Evolutionary conservation across 2,888 invertebrate species (phyloP).

Genomic region (Hetaerina titia): DNA sequence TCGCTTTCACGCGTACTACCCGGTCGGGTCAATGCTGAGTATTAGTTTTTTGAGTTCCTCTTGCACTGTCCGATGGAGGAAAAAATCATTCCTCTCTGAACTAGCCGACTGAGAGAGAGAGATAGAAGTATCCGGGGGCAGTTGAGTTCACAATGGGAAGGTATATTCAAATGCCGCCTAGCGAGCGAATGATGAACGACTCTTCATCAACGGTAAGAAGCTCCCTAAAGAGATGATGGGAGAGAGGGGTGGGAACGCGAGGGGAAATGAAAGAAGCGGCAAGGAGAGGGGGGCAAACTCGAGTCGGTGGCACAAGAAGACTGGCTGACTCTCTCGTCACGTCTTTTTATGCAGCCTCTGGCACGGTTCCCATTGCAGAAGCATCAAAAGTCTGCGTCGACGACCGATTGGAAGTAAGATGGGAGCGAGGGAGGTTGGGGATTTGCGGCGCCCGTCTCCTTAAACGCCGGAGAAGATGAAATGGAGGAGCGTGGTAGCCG

Average conservation of each 20-base stretch:
- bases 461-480: not conserved
- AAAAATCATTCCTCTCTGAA: not conserved
- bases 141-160: constrained; percentile 49
- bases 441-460: not conserved
- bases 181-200: constrained; percentile 54
- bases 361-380: not conserved
- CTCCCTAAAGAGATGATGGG: constrained; percentile 1
- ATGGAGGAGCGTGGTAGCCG: not conserved
- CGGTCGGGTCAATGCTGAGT: not conserved
- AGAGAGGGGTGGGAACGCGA: not conserved
- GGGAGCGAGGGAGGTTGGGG: not conserved
- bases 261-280: not conserved
- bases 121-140: not conserved
- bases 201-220: constrained; percentile 39
- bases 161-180: constrained; percentile 61
- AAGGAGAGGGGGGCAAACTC: not conserved
- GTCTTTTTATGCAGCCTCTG: not conserved
- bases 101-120: constrained; percentile 37
- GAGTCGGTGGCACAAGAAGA: not conserved
- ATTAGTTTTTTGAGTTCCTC: not conserved
- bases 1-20: not conserved
- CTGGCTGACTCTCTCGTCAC: not conserved
- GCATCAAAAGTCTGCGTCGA: not conserved
- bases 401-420: not conserved
- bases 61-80: not conserved